phyloP scores from a whole-genome alignment of 23 tunicate genomes.

The Trididemnum clinides region DNA sequence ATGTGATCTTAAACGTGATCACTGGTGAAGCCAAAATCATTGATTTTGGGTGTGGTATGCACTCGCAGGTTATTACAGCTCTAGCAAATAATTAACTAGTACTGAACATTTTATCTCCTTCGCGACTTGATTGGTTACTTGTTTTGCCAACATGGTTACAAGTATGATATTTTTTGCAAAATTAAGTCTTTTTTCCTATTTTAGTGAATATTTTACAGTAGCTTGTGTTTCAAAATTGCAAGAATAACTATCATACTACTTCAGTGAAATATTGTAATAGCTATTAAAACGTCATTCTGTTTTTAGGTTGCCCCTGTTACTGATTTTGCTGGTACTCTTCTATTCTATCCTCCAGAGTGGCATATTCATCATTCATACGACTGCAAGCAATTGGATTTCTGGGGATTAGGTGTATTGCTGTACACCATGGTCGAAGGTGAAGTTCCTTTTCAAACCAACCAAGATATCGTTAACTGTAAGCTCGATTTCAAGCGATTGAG shows the following conservation, averaged over 20 bases:
- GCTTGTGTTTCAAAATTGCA: too few species aligned
- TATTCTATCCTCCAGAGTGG: constrained; percentile 95
- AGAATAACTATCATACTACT: too few species aligned
- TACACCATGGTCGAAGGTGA: constrained; percentile 91
- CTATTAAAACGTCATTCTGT: too few species aligned
- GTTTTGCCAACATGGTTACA: neutral
- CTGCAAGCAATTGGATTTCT: constrained; percentile 65
- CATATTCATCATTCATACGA: constrained; percentile 62
- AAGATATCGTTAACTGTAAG: constrained; percentile 71
- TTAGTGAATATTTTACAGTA: too few species aligned
- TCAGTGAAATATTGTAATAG: too few species aligned
- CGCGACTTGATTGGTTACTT: neutral
- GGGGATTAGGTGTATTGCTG: constrained; percentile 85
- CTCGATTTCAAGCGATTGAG: too few species aligned
- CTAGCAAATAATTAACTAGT: too few species aligned
- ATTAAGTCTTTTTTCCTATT: too few species aligned
- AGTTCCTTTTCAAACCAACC: constrained; percentile 77
- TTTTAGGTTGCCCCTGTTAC: constrained; percentile 67
- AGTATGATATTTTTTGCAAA: neutral
- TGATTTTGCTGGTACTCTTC: constrained; percentile 91
- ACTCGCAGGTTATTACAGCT: constrained; percentile 67
- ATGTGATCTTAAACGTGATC: constrained; percentile 62
- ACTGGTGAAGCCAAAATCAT: constrained; percentile 90
- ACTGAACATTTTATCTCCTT: too few species aligned
- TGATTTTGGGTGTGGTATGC: constrained; percentile 88